A percentile compares a stretch with the other conserved stretches of the same genome.
Conservation (phyloP, 2,113 vertebrate species). For the Reinhardtius hippoglossoides region DNA sequence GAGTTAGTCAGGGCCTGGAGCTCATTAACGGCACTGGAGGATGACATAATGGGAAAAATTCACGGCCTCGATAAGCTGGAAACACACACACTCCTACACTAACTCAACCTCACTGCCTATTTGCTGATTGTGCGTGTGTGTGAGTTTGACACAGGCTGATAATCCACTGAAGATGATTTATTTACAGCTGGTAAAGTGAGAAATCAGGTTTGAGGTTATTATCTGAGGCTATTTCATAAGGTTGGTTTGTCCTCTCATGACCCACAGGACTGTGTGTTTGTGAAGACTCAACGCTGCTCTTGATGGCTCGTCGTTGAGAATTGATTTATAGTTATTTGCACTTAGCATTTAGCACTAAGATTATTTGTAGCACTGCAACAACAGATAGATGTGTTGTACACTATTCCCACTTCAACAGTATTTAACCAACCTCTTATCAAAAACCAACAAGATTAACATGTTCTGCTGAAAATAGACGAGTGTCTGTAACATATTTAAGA, state of each 20-base stretch:
- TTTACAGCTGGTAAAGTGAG: slow-evolving; percentile 9
- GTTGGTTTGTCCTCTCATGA: neutral
- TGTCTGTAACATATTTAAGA: no score
- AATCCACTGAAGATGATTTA: slow-evolving; percentile 12
- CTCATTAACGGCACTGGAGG: slow-evolving; percentile 43
- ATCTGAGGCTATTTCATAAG: neutral
- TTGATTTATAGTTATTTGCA: slow-evolving; percentile 2
- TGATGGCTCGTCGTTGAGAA: neutral
- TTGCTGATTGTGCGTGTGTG: no score
- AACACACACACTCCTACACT: slow-evolving; percentile 20
- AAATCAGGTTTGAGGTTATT: neutral
- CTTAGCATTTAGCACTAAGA: neutral
- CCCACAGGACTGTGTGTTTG: neutral
- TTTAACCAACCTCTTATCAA: neutral
- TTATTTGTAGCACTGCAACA: no score
- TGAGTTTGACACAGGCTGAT: slow-evolving; percentile 1
- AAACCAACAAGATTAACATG: neutral
- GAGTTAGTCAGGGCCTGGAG: slow-evolving; percentile 33
- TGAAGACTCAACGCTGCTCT: neutral
- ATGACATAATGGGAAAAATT: slow-evolving; percentile 30
- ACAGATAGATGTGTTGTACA: neutral
- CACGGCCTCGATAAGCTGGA: slow-evolving; percentile 27
- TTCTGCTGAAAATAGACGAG: no score
- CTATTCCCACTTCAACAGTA: neutral
- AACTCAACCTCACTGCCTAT: neutral